Evolutionary conservation across 2,113 vertebrate genomes (phyloP).

Genomic region (Marmota flaviventris): DNA sequence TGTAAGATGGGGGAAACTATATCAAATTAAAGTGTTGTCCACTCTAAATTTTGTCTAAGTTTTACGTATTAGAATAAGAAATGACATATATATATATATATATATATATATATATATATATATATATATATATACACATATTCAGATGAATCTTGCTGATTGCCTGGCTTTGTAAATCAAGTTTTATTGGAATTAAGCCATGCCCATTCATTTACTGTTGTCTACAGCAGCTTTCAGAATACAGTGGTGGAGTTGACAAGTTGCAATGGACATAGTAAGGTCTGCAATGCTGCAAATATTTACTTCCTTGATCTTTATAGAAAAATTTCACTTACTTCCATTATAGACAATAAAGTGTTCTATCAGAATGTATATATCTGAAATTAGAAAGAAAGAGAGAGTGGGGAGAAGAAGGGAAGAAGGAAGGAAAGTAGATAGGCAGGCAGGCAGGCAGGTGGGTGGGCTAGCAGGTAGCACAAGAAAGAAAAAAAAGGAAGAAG

Average conservation of each 20-base stretch:
- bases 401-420: accelerated
- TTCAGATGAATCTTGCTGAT: neutral
- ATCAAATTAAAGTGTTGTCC: neutral
- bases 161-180: conserved; percentile 19
- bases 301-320: neutral
- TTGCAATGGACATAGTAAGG: neutral
- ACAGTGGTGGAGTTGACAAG: neutral
- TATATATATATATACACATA: too few relatives aligned
- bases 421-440: accelerated
- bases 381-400: neutral
- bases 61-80: neutral
- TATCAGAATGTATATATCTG: neutral
- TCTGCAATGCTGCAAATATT: neutral
- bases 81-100: neutral
- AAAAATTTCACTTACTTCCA: neutral
- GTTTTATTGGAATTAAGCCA: neutral
- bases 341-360: conserved; percentile 18
- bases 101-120: too few relatives aligned
- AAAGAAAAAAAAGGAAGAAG: neutral
- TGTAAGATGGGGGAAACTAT: neutral
- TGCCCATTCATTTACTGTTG: neutral
- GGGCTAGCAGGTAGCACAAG: too few relatives aligned
- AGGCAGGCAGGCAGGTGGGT: accelerated
- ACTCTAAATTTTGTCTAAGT: neutral
- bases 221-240: neutral